phyloP scores from a whole-genome alignment of 2,113 vertebrate genomes.

The Meles meles region DNA sequence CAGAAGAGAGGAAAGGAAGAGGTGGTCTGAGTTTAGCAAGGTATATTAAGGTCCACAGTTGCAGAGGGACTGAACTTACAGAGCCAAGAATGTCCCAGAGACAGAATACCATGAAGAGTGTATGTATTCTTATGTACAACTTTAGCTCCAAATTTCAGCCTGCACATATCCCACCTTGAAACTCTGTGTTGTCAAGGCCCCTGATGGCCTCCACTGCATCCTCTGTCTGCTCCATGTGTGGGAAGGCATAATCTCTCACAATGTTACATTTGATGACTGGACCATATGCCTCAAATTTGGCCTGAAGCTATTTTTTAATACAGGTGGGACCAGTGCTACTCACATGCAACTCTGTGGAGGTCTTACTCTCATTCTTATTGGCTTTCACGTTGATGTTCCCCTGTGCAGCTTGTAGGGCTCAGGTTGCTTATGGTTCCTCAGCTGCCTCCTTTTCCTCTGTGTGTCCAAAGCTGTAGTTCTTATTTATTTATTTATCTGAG shows the following conservation, averaged over 20 bases:
- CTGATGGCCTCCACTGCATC: conserved; percentile 95
- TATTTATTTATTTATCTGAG: background rate
- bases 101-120: conserved; percentile 71
- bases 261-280: conserved; percentile 95
- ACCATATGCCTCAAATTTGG: conserved; percentile 95
- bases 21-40: conserved; percentile 65
- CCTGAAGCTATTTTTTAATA: conserved; percentile 93
- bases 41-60: conserved; percentile 76
- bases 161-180: conserved; percentile 87
- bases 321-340: conserved; percentile 91
- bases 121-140: conserved; percentile 77
- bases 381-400: conserved; percentile 94
- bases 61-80: conserved; percentile 72
- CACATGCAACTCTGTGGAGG: conserved; percentile 92
- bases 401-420: conserved; percentile 94
- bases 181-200: conserved; percentile 92
- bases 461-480: conserved; percentile 89
- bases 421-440: conserved; percentile 93
- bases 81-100: conserved; percentile 73
- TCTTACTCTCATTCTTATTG: conserved; percentile 91
- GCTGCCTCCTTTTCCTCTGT: conserved; percentile 92
- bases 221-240: conserved; percentile 96
- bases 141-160: conserved; percentile 81
- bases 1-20: conserved; percentile 50
- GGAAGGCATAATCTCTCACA: conserved; percentile 97